Conservation (phyloP, 1,140 invertebrate genomes). For the Venustaconcha ellipsiformis region DNA sequence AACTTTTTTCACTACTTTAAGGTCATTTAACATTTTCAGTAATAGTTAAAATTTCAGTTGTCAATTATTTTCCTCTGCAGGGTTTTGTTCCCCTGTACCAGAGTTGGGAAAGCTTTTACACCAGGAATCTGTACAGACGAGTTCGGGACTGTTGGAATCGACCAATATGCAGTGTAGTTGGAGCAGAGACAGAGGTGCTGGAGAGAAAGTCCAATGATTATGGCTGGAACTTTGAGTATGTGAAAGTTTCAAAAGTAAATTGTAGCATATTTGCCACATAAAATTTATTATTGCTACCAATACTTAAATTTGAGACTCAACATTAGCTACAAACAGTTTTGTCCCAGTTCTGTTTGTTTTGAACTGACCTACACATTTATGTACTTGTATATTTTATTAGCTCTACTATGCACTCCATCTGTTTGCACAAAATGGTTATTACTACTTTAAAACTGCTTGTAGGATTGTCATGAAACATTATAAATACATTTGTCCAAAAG, state of each 20-base stretch:
- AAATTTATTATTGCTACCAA: neutral
- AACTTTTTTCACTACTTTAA: no score
- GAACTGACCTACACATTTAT: neutral
- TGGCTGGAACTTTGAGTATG: conserved; percentile 78
- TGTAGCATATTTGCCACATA: neutral
- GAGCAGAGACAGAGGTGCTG: conserved; percentile 86
- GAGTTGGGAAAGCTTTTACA: conserved; percentile 94
- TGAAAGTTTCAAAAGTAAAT: neutral
- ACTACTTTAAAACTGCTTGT: no score
- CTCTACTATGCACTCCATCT: no score
- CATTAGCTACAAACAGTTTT: neutral
- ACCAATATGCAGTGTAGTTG: conserved; percentile 92
- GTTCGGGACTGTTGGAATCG: conserved; percentile 94
- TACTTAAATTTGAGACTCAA: neutral
- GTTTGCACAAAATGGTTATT: no score
- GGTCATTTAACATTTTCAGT: no score
- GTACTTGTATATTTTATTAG: neutral
- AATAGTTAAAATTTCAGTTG: no score
- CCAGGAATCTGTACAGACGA: conserved; percentile 90
- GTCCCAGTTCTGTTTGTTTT: neutral
- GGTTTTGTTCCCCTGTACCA: conserved; percentile 82
- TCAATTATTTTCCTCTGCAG: conserved; percentile 46
- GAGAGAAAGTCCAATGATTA: conserved; percentile 87
- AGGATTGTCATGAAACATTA: no score
- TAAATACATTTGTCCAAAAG: no score